Conservation (phyloP, 1,140 invertebrate species). For the Bursaphelenchus mucronatus region DNA sequence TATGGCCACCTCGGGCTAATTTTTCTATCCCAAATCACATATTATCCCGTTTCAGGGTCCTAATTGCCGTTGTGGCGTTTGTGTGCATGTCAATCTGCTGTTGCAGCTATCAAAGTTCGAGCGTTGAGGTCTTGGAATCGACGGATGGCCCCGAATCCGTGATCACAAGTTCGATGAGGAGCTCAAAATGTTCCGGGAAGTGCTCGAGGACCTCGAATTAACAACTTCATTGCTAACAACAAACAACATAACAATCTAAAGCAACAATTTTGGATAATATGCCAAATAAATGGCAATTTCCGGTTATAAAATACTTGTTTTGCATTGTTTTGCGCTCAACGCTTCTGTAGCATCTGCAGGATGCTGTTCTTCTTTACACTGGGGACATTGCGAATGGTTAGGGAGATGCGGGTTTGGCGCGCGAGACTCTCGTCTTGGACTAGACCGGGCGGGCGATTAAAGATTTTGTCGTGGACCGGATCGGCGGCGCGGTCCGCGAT, state of each 20-base stretch:
- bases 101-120: no score
- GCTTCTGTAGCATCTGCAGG: not conserved
- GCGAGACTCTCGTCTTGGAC: conserved; percentile 66
- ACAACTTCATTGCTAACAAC: not conserved
- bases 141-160: no score
- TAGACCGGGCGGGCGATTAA: conserved; percentile 67
- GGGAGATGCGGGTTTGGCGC: conserved; percentile 74
- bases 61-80: no score
- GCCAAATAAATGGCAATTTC: no score
- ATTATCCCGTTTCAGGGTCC: no score
- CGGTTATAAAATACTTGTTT: not conserved
- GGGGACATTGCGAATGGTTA: conserved; percentile 88
- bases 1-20: no score
- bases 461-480: conserved; percentile 67
- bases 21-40: no score
- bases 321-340: not conserved
- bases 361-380: conserved; percentile 66
- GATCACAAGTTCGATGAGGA: no score
- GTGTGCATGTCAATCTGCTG: no score
- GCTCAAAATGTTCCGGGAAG: no score
- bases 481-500: conserved; percentile 76
- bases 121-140: no score
- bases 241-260: conserved; percentile 8
- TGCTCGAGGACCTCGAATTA: no score
- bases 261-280: not conserved